These are phyloP conservation scores for Hexactinellida sp. DNA, from an alignment of 37 sponge, comb jelly and placozoan species.

Conservation along the genomic window DNA sequence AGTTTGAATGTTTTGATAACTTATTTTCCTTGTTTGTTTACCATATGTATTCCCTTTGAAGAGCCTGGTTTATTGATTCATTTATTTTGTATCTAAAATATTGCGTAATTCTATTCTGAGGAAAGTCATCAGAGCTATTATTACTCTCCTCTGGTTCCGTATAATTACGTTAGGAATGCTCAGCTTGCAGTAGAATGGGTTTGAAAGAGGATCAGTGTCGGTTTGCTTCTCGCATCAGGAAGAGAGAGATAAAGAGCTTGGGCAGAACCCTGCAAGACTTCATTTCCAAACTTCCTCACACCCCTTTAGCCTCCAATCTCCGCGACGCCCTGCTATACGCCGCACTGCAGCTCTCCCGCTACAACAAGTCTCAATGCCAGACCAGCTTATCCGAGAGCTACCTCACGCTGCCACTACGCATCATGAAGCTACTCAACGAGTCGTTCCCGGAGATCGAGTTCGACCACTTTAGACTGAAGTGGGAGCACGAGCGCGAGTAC, in stretches of 20 bases:
- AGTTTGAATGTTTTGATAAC: no score
- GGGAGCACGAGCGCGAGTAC: neutral
- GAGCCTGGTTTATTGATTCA: no score
- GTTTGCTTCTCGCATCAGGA: neutral
- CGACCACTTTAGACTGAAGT: neutral
- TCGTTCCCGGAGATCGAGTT: neutral
- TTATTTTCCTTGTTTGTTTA: no score
- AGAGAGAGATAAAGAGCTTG: neutral
- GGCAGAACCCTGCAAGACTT: neutral
- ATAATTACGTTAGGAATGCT: no score
- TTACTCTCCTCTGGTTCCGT: no score
- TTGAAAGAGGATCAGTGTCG: neutral
- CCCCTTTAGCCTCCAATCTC: neutral
- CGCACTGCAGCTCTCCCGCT: neutral
- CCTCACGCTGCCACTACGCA: neutral
- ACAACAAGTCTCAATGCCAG: neutral
- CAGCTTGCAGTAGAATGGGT: no score
- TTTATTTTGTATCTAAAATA: no score
- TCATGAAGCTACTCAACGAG: neutral
- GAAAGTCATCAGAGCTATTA: no score
- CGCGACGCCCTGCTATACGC: neutral
- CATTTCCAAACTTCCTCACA: constrained; percentile 4
- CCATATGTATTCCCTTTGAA: no score
- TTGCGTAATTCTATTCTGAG: no score
- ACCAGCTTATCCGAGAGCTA: neutral